Percentiles rank a stretch among this genome's conserved stretches.
Conservation (phyloP, 2,888 invertebrate genomes). For the Plebejus argus region DNA sequence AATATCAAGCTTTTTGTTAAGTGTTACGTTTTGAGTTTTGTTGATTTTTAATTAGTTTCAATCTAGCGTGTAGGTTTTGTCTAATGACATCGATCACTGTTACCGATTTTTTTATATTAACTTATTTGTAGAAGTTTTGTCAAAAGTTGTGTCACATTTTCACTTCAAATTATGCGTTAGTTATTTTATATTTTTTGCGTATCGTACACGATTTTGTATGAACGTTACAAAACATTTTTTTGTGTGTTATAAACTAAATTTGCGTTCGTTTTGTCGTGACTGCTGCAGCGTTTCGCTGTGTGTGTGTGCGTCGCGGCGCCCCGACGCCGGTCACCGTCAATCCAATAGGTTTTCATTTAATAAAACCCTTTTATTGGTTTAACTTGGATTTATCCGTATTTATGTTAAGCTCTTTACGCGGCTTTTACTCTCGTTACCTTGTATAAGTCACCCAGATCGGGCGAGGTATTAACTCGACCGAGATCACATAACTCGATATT, state of each 20-base stretch:
- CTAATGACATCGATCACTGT: neutral
- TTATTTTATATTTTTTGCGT: neutral
- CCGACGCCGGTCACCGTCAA: constrained; percentile 59
- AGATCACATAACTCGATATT: constrained; percentile 35
- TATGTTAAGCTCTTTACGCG: constrained; percentile 46
- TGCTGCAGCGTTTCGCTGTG: constrained; percentile 40
- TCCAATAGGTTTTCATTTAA: constrained; percentile 77
- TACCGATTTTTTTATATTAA: neutral
- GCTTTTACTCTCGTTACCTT: constrained; percentile 41
- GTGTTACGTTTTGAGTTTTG: neutral
- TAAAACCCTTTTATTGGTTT: constrained; percentile 79
- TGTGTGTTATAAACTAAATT: neutral
- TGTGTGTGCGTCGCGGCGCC: constrained; percentile 50
- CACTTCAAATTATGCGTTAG: neutral
- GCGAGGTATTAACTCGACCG: constrained; percentile 27
- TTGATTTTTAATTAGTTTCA: neutral
- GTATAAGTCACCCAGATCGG: constrained; percentile 36
- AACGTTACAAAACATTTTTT: neutral
- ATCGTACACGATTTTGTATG: too few species aligned
- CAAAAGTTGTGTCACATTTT: neutral
- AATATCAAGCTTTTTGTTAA: too few species aligned
- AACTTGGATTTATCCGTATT: constrained; percentile 65
- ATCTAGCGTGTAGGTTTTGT: neutral
- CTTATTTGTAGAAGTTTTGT: neutral
- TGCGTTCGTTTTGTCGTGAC: neutral